Conservation (phyloP, 1,140 invertebrate species). For the Chironomus tepperi region DNA sequence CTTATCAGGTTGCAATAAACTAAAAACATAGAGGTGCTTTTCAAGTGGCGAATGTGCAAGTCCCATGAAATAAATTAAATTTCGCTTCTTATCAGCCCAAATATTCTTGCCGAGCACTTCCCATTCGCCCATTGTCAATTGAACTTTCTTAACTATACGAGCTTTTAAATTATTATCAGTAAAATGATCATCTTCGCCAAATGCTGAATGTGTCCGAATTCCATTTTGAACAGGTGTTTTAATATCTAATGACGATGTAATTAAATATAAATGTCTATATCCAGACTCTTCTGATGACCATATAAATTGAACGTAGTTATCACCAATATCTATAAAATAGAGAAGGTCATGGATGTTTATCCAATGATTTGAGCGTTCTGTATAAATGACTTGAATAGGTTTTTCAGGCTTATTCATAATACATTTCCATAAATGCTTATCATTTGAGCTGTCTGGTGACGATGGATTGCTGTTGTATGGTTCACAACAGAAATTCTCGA, state of each 20-base stretch:
- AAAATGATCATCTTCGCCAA: neutral
- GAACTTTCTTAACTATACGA: conserved; percentile 19
- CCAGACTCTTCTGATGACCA: conserved; percentile 90
- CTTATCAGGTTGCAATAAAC: conserved; percentile 54
- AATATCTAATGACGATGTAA: conserved; percentile 41
- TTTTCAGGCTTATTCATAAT: conserved; percentile 34
- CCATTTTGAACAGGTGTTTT: neutral
- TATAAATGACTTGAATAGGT: conserved; percentile 48
- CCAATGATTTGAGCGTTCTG: conserved; percentile 70
- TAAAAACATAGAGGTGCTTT: conserved; percentile 74
- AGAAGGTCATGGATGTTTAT: conserved; percentile 87
- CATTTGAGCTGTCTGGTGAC: conserved; percentile 39
- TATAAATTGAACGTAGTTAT: conserved; percentile 60
- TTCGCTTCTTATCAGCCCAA: conserved; percentile 63
- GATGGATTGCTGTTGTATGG: conserved; percentile 47
- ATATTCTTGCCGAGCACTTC: conserved; percentile 67
- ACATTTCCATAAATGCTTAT: conserved; percentile 38
- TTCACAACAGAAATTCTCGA: conserved; percentile 59
- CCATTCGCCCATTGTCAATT: conserved; percentile 66
- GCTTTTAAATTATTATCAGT: conserved; percentile 2
- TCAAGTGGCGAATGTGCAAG: conserved; percentile 71
- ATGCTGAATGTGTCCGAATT: neutral
- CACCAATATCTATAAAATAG: conserved; percentile 60
- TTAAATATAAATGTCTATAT: conserved; percentile 81
- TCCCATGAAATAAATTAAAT: conserved; percentile 73